phyloP scores from a whole-genome alignment of 1,140 invertebrate genomes.

The Aphaenogaster rudis region DNA sequence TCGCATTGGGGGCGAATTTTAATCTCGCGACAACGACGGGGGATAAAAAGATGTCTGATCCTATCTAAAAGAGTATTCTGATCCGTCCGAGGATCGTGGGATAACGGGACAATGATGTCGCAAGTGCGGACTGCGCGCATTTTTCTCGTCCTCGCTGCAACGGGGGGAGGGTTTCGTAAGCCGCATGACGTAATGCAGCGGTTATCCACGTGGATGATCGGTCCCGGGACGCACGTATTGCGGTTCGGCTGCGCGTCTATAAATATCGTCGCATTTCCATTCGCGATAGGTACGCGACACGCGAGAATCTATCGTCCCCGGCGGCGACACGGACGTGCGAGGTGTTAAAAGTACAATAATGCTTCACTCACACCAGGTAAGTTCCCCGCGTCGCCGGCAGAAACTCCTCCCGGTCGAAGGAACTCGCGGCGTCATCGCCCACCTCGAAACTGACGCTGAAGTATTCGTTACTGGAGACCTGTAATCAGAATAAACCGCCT shows the following conservation, averaged over 20 bases:
- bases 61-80: neutral
- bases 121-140: neutral
- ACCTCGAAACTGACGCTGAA: slow-evolving; percentile 92
- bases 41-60: slow-evolving; percentile 14
- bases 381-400: slow-evolving; percentile 90
- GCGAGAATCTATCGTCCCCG: slow-evolving; percentile 1
- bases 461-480: slow-evolving; percentile 92
- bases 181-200: neutral
- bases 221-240: neutral
- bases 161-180: neutral
- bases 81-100: neutral
- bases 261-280: slow-evolving; percentile 22
- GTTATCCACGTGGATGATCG: neutral
- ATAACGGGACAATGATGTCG: slow-evolving; percentile 5
- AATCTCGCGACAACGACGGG: neutral
- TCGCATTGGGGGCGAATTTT: neutral
- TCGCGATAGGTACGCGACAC: neutral
- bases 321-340: neutral
- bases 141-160: neutral
- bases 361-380: slow-evolving; percentile 89
- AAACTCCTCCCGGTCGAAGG: slow-evolving; percentile 89
- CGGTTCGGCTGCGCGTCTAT: neutral
- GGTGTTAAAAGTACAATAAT: slow-evolving; percentile 22
- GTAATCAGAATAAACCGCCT: slow-evolving; percentile 70
- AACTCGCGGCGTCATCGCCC: slow-evolving; percentile 86